These are phyloP conservation scores for Lepidurus apus DNA, from an alignment of 1,140 invertebrate genomes.

Conservation along the genomic window DNA sequence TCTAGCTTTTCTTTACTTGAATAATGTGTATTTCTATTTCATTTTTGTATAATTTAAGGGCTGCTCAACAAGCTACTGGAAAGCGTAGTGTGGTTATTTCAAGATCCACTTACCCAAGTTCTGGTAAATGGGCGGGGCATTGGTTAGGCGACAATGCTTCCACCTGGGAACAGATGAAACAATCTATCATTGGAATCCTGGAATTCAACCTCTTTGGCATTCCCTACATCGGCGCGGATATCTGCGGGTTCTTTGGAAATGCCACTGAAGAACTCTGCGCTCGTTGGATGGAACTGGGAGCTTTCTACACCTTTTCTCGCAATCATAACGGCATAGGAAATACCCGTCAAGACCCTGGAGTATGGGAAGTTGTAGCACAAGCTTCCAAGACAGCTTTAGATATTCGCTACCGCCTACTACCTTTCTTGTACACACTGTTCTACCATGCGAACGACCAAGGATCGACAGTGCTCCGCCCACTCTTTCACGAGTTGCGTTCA, in stretches of 20 bases:
- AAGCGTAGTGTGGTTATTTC: constrained; percentile 49
- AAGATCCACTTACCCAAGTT: constrained; percentile 51
- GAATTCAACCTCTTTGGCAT: constrained; percentile 47
- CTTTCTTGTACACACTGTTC: constrained; percentile 49
- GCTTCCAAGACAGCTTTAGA: constrained; percentile 42
- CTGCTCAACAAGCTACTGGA: constrained; percentile 36
- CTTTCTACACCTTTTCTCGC: constrained; percentile 47
- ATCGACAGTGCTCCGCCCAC: constrained; percentile 45
- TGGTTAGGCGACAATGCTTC: constrained; percentile 52
- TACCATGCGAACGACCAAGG: constrained; percentile 44
- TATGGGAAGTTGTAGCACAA: constrained; percentile 41
- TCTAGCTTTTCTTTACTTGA: background rate
- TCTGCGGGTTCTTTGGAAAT: constrained; percentile 49
- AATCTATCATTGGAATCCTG: constrained; percentile 39
- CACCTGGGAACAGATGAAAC: constrained; percentile 38
- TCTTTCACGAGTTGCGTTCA: constrained; percentile 42
- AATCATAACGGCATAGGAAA: constrained; percentile 45
- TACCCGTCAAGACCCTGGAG: constrained; percentile 41
- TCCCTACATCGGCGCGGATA: constrained; percentile 51
- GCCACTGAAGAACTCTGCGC: constrained; percentile 45
- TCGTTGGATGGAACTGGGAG: constrained; percentile 46
- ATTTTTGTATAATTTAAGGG: constrained; percentile 30
- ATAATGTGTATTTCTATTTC: too few species aligned
- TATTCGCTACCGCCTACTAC: constrained; percentile 47
- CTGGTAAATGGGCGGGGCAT: constrained; percentile 53